phyloP scores from a whole-genome alignment of 2,888 invertebrate species.

The Acleris emargana region DNA sequence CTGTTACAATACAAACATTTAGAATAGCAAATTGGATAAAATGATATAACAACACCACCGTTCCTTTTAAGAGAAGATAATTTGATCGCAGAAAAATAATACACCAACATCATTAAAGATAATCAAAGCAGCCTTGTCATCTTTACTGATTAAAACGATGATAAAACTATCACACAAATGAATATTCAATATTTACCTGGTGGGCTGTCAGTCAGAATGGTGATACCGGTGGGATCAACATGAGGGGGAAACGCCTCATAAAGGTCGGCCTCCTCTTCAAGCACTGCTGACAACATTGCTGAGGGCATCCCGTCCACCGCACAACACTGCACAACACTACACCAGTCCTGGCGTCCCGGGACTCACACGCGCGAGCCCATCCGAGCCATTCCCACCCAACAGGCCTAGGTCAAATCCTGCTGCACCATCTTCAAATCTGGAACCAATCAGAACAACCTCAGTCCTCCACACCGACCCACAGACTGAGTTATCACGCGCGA shows the following conservation, averaged over 20 bases:
- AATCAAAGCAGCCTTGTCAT: too few species aligned
- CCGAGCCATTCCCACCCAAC: conserved; percentile 62
- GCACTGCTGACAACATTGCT: conserved; percentile 89
- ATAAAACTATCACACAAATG: conserved; percentile 12
- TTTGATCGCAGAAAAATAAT: too few species aligned
- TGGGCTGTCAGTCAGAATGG: conserved; percentile 87
- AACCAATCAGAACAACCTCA: conserved; percentile 55
- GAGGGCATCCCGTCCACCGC: conserved; percentile 79
- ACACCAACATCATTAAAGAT: too few species aligned
- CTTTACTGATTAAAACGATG: too few species aligned
- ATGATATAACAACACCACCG: too few species aligned
- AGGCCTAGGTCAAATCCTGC: conserved; percentile 82
- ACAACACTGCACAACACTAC: conserved; percentile 70
- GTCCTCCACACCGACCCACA: conserved; percentile 52
- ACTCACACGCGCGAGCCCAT: conserved; percentile 72
- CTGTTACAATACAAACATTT: too few species aligned
- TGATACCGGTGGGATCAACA: conserved; percentile 91
- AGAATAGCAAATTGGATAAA: too few species aligned
- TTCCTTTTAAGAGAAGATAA: too few species aligned
- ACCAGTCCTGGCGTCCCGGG: conserved; percentile 59
- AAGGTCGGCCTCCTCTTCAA: conserved; percentile 89
- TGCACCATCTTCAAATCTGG: conserved; percentile 84
- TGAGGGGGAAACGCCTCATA: conserved; percentile 92
- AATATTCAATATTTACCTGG: conserved; percentile 63
- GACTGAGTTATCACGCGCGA: conserved; percentile 60